Evolutionary conservation across 2,113 vertebrate species (phyloP).

Genomic region (Crotophaga sulcirostris): DNA sequence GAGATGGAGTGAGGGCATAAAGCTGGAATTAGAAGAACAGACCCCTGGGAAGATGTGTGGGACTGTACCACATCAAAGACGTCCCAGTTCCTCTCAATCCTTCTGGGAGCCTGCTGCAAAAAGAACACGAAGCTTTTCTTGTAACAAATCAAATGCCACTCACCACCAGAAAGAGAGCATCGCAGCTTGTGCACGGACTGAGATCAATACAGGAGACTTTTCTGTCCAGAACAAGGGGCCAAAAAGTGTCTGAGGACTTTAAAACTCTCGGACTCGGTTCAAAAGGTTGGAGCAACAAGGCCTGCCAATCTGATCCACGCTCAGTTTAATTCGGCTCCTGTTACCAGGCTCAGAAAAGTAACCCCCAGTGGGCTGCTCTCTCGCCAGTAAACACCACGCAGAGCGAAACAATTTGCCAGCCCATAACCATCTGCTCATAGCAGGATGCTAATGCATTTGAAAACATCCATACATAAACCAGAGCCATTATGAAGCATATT

Average conservation of each 20-base stretch:
- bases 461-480: constrained; percentile 28
- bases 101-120: background rate
- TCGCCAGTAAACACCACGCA: background rate
- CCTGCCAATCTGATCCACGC: background rate
- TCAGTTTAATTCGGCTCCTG: background rate
- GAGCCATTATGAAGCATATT: constrained; percentile 38
- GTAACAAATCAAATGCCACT: background rate
- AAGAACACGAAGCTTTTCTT: background rate
- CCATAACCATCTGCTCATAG: constrained; percentile 49
- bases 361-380: background rate
- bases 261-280: background rate
- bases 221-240: background rate
- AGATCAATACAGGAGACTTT: background rate
- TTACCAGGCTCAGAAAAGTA: background rate
- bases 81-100: background rate
- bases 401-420: background rate
- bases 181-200: background rate
- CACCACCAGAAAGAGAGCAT: background rate
- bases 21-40: background rate
- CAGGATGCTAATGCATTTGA: constrained; percentile 22
- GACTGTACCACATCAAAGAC: background rate
- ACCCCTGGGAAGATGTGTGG: background rate
- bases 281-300: background rate
- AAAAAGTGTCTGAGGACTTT: background rate
- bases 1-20: background rate